Evolutionary conservation across 2,888 invertebrate species (phyloP).

Genomic region (Caenorhabditis sulstoni): DNA sequence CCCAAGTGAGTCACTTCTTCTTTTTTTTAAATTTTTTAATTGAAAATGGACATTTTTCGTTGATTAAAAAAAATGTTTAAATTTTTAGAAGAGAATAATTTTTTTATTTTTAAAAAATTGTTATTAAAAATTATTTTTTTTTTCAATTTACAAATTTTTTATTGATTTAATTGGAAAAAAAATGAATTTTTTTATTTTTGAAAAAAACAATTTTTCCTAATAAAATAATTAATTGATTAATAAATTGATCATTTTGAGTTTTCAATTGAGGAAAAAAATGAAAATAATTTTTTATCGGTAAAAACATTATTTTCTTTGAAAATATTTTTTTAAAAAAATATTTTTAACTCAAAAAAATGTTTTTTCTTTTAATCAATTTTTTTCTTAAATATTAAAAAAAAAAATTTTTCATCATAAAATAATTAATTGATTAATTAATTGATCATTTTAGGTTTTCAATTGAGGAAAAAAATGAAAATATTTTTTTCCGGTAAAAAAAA

Average conservation of each 20-base stretch:
- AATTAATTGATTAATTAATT: too few relatives aligned
- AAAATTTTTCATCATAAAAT: too few relatives aligned
- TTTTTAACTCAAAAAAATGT: neutral
- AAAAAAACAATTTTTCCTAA: too few relatives aligned
- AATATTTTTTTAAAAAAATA: neutral
- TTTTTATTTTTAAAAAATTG: neutral
- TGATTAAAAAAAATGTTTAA: neutral
- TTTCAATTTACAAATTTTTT: neutral
- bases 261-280: too few relatives aligned
- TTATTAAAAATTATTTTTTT: neutral
- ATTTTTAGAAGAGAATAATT: neutral
- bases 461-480: too few relatives aligned
- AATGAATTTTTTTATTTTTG: too few relatives aligned
- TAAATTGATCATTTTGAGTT: too few relatives aligned
- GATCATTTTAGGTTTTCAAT: too few relatives aligned
- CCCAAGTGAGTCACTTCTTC: slow-evolving; percentile 70
- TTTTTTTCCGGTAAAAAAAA: too few relatives aligned
- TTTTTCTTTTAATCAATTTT: neutral
- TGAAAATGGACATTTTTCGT: neutral
- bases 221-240: too few relatives aligned
- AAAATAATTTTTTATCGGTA: too few relatives aligned
- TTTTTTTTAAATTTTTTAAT: neutral
- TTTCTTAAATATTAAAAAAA: neutral
- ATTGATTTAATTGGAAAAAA: slow-evolving; percentile 3
- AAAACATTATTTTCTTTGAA: neutral